Evolutionary conservation across 2,888 invertebrate species (phyloP).

Genomic region (Caenorhabditis drosophilae): DNA sequence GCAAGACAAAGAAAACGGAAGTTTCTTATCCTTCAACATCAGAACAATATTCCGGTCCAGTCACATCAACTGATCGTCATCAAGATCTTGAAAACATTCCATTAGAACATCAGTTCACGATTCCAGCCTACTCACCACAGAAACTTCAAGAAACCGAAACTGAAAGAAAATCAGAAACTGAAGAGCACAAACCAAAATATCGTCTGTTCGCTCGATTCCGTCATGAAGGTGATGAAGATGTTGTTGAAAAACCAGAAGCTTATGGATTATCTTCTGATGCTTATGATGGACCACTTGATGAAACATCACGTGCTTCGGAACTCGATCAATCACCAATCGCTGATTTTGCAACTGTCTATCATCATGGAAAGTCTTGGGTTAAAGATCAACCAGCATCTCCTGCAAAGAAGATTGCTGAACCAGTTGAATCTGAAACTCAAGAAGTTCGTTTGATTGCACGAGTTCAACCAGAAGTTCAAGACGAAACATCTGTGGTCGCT

Average conservation of each 20-base stretch:
- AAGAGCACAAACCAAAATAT: not conserved
- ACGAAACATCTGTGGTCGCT: conserved; percentile 4
- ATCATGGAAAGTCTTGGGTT: conserved; percentile 17
- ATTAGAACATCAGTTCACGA: conserved; percentile 9
- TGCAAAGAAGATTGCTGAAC: conserved; percentile 17
- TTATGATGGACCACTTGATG: conserved; percentile 20
- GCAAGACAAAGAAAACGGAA: not conserved
- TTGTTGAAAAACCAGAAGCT: conserved; percentile 6
- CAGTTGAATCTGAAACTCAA: conserved; percentile 10
- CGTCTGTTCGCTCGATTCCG: conserved; percentile 18
- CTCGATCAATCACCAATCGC: conserved; percentile 12
- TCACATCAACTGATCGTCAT: conserved; percentile 11
- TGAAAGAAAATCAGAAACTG: not conserved
- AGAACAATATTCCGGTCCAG: conserved; percentile 22
- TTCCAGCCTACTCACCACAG: conserved; percentile 16
- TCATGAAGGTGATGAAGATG: conserved; percentile 38
- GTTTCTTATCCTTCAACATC: conserved; percentile 3
- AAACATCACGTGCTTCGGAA: conserved; percentile 11
- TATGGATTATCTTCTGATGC: conserved; percentile 14
- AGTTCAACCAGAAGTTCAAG: not conserved
- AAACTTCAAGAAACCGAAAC: not conserved
- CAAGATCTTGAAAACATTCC: conserved; percentile 29
- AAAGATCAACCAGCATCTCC: conserved; percentile 28
- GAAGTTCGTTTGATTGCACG: conserved; percentile 13
- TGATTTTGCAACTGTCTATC: conserved; percentile 21